phyloP scores from a whole-genome alignment of 1,140 invertebrate genomes.

The Drosophila bocki region DNA sequence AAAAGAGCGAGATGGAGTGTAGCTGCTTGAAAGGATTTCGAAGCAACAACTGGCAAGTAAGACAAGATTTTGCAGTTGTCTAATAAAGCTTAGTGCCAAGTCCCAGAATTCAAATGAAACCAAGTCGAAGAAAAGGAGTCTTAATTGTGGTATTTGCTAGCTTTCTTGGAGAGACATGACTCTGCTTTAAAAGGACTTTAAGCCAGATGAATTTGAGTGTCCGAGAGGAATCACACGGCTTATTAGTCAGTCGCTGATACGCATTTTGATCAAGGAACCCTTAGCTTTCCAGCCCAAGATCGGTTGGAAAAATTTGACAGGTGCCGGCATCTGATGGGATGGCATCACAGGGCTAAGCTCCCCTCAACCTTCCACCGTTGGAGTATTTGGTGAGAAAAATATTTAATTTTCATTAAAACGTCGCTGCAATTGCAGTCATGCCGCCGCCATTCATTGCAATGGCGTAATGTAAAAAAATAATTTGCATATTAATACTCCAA shows the following conservation, averaged over 20 bases:
- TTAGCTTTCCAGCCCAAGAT: neutral
- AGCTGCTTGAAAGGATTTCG: conserved; percentile 35
- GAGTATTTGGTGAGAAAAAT: conserved; percentile 40
- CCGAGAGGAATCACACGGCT: conserved; percentile 21
- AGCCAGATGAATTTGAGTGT: neutral
- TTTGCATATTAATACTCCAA: conserved; percentile 56
- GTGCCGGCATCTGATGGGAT: conserved; percentile 2
- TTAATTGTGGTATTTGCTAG: conserved; percentile 39
- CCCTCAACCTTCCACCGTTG: neutral
- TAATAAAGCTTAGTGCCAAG: conserved; percentile 54
- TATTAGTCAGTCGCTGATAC: conserved; percentile 23
- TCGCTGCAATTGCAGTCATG: conserved; percentile 8
- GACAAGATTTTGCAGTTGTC: conserved; percentile 54
- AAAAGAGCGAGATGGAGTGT: conserved; percentile 35
- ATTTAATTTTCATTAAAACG: conserved; percentile 74
- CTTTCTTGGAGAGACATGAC: neutral
- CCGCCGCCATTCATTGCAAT: conserved; percentile 23
- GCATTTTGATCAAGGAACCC: neutral
- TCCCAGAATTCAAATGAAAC: conserved; percentile 47
- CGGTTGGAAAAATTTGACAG: conserved; percentile 1
- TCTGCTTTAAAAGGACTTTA: conserved; percentile 20
- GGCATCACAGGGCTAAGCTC: neutral
- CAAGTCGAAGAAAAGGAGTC: conserved; percentile 31
- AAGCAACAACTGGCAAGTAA: conserved; percentile 31
- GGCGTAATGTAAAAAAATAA: conserved; percentile 49